These are phyloP conservation scores for Caenorhabditis wallacei DNA, from an alignment of 2,888 invertebrate genomes.

Conservation along the genomic window DNA sequence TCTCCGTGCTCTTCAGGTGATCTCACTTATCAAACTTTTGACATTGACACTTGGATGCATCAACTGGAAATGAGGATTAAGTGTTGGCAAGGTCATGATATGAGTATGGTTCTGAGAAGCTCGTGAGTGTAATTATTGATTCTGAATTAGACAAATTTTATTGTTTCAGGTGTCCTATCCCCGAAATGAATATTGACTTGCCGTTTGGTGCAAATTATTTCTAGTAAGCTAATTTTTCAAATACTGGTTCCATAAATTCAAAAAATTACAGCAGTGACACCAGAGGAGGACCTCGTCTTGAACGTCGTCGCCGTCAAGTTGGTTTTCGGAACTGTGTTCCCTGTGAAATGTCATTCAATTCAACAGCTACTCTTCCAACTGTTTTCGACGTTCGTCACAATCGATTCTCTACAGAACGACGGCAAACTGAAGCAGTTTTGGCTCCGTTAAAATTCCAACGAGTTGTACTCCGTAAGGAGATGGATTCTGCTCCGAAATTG, in stretches of 20 bases:
- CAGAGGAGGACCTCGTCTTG: not conserved
- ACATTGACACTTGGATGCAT: conserved; percentile 66
- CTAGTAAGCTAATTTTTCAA: not conserved
- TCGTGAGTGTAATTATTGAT: too few species aligned
- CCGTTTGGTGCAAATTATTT: conserved; percentile 35
- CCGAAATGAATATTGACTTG: not conserved
- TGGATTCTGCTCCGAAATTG: not conserved
- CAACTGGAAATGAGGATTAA: conserved; percentile 68
- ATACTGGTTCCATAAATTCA: not conserved
- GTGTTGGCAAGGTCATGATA: conserved; percentile 66
- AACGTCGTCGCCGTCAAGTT: conserved; percentile 19
- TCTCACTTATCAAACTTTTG: conserved; percentile 7
- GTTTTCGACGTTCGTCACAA: conserved; percentile 48
- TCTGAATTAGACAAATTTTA: too few species aligned
- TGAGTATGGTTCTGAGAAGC: conserved; percentile 51
- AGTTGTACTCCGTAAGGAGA: conserved; percentile 30
- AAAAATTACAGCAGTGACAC: not conserved
- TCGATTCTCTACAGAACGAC: conserved; percentile 12
- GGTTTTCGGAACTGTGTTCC: conserved; percentile 54
- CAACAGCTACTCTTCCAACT: conserved; percentile 51
- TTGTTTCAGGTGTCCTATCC: conserved; percentile 41
- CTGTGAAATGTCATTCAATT: conserved; percentile 46
- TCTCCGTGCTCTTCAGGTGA: not conserved
- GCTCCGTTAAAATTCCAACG: conserved; percentile 55
- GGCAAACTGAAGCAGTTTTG: conserved; percentile 23